Evolutionary conservation across 2,113 vertebrate genomes (phyloP).

Genomic region (Emydocephalus ijimae): DNA sequence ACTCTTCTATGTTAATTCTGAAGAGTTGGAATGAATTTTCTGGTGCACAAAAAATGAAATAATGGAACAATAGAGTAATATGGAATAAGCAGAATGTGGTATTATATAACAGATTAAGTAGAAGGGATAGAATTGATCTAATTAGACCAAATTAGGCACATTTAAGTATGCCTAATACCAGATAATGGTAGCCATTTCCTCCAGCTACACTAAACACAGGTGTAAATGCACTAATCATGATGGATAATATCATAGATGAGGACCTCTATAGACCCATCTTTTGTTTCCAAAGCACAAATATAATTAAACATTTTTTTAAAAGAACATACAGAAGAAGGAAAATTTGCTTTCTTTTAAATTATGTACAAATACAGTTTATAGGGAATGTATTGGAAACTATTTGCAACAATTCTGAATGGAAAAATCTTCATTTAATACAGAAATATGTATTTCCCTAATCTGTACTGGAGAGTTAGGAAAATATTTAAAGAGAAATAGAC

Average conservation of each 20-base stretch:
- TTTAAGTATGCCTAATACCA: not conserved
- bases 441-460: no score
- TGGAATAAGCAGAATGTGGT: not conserved
- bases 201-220: not conserved
- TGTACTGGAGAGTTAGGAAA: not conserved
- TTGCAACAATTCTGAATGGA: not conserved
- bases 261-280: not conserved
- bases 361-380: not conserved
- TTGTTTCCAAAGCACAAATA: not conserved
- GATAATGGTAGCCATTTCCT: not conserved
- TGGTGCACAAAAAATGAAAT: not conserved
- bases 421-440: not conserved
- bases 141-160: not conserved
- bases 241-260: not conserved
- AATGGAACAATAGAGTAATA: not conserved
- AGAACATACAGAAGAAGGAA: not conserved
- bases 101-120: not conserved
- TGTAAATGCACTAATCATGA: not conserved
- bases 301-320: not conserved
- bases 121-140: not conserved
- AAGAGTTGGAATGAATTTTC: not conserved
- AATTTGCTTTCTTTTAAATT: not conserved
- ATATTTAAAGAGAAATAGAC: not conserved
- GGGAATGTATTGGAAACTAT: not conserved
- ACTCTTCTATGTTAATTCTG: not conserved